These are phyloP conservation scores for Edolisoma coerulescens DNA, from an alignment of 2,113 vertebrate species.

Conservation along the genomic window DNA sequence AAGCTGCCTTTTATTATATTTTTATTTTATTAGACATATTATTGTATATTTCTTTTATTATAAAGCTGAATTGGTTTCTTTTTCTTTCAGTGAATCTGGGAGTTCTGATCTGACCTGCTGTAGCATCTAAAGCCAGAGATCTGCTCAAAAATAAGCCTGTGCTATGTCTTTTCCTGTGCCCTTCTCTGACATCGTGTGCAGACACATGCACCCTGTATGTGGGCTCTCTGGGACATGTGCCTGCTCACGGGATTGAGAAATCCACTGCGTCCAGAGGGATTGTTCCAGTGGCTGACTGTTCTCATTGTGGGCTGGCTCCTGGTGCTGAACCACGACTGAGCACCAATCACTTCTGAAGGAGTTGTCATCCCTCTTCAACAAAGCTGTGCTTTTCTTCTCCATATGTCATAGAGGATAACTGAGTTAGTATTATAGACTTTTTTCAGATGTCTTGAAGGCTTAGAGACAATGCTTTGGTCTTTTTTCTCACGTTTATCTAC, in stretches of 20 bases:
- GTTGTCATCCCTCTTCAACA: background rate
- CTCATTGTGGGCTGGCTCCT: background rate
- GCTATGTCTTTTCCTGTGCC: background rate
- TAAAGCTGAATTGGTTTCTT: background rate
- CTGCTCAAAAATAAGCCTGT: background rate
- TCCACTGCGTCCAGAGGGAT: background rate
- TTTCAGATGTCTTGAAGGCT: background rate
- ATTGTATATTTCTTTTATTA: background rate
- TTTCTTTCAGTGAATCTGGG: background rate
- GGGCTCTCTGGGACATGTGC: background rate
- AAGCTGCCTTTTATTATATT: background rate
- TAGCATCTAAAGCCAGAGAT: background rate
- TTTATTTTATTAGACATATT: background rate
- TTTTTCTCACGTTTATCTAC: background rate
- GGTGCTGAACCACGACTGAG: background rate
- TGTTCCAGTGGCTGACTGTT: background rate
- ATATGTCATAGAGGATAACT: accelerated
- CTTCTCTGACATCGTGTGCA: accelerated
- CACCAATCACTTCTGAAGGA: background rate
- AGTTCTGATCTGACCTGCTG: background rate
- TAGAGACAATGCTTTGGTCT: background rate
- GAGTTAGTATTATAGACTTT: background rate
- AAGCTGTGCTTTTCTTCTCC: background rate
- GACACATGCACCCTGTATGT: accelerated
- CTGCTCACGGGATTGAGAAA: background rate